A percentile compares a stretch with the other conserved stretches of the same genome.
phyloP scores from a whole-genome alignment of 1,140 invertebrate genomes.

The Papilio xuthus region DNA sequence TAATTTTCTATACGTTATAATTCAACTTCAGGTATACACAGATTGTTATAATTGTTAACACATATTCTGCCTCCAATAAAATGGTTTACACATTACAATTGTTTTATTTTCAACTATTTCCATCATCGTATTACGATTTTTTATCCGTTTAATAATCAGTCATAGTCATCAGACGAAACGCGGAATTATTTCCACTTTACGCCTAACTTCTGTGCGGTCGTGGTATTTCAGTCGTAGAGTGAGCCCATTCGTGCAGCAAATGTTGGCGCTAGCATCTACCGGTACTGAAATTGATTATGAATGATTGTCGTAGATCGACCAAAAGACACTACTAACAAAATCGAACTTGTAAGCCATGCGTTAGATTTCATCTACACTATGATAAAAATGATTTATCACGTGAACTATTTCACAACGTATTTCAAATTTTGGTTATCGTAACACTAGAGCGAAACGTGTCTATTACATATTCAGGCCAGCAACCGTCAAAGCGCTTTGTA shows the following conservation, averaged over 20 bases:
- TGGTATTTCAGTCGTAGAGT: no score
- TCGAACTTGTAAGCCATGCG: no score
- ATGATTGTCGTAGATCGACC: no score
- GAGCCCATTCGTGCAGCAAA: no score
- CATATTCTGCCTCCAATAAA: conserved; percentile 70
- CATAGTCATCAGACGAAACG: no score
- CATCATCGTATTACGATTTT: no score
- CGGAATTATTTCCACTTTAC: no score
- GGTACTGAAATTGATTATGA: no score
- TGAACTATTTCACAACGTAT: conserved; percentile 2
- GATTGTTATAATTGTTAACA: conserved; percentile 61
- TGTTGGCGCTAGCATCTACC: no score
- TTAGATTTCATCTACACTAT: not conserved
- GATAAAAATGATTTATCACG: not conserved
- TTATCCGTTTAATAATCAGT: no score
- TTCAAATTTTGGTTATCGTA: conserved; percentile 14
- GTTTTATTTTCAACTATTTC: conserved; percentile 19
- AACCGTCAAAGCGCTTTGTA: conserved; percentile 34
- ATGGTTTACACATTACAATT: conserved; percentile 58
- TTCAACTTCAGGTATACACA: conserved; percentile 47
- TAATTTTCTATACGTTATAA: conserved; percentile 44
- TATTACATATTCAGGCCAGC: conserved; percentile 30
- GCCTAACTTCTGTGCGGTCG: no score
- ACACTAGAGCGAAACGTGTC: conserved; percentile 11
- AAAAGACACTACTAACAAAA: no score